A percentile compares a stretch with the other conserved stretches of the same genome.
These are phyloP conservation scores for Deroptyus accipitrinus DNA, from an alignment of 2,113 vertebrate species.

Conservation along the genomic window DNA sequence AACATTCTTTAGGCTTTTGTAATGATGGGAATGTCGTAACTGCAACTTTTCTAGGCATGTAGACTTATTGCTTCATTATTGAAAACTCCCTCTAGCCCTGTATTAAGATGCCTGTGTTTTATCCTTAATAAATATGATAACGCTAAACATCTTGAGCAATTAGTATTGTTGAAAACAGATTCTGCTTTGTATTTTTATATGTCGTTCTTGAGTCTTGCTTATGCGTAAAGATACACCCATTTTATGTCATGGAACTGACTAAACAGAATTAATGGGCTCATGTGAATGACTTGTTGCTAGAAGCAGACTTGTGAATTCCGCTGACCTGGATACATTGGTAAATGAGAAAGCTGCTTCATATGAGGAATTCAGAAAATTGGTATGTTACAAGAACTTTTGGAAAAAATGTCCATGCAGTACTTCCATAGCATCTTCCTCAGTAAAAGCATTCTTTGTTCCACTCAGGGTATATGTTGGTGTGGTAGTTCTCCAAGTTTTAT, in stretches of 20 bases:
- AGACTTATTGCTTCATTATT: conserved; percentile 37
- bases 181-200: background rate
- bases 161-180: background rate
- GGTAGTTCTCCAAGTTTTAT: background rate
- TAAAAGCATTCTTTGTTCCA: background rate
- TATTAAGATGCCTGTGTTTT: background rate
- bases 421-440: background rate
- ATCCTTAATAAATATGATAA: background rate
- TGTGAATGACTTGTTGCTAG: background rate
- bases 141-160: background rate
- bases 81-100: background rate
- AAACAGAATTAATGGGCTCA: background rate
- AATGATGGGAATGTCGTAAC: conserved; percentile 52
- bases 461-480: background rate
- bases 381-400: background rate
- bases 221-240: background rate
- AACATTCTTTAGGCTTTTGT: conserved; percentile 52
- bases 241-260: background rate
- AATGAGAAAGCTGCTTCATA: background rate
- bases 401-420: background rate
- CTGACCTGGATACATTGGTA: background rate
- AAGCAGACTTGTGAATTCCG: background rate
- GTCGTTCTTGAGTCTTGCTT: background rate
- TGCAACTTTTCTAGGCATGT: conserved; percentile 49
- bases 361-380: background rate